A percentile compares a stretch with the other conserved stretches of the same genome.
Evolutionary conservation across 2,797 vertebrate species (phyloP).

Genomic region (Oryzias dopingdopingensis): DNA sequence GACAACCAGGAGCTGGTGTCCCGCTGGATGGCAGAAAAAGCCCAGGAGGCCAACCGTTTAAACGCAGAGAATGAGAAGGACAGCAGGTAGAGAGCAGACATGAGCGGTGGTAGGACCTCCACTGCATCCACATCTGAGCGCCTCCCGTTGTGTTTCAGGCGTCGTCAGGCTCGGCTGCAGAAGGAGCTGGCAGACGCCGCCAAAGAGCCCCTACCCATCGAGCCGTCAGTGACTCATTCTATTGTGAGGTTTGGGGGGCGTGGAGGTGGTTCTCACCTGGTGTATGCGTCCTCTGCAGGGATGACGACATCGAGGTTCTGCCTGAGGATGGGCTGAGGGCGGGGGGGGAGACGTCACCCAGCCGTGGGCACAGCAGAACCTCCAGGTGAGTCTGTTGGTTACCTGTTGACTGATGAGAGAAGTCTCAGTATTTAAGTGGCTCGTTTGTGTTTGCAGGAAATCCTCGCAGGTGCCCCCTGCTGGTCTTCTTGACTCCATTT

Average conservation of each 20-base stretch:
- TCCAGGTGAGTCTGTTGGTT: conserved; percentile 72
- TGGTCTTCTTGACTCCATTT: conserved; percentile 95
- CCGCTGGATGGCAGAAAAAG: conserved; percentile 98
- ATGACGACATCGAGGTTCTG: conserved; percentile 97
- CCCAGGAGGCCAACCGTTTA: conserved; percentile 92
- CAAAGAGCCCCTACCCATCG: conserved; percentile 92
- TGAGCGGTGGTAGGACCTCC: background rate
- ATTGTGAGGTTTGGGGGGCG: too few relatives aligned
- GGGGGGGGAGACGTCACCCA: conserved; percentile 82
- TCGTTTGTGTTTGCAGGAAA: conserved; percentile 78
- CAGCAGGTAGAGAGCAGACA: conserved; percentile 74
- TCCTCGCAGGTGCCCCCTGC: conserved; percentile 85
- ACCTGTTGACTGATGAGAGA: background rate
- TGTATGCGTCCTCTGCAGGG: conserved; percentile 71
- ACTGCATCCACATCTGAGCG: background rate
- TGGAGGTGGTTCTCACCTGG: background rate
- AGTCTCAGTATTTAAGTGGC: background rate
- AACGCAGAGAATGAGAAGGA: conserved; percentile 98
- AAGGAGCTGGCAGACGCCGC: conserved; percentile 96
- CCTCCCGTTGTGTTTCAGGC: conserved; percentile 65
- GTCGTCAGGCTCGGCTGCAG: conserved; percentile 91
- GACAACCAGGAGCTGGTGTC: conserved; percentile 97
- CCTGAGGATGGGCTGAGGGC: conserved; percentile 85
- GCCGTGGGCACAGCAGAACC: conserved; percentile 71
- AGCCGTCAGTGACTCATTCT: conserved; percentile 81